Evolutionary conservation across 2,888 invertebrate species (phyloP), one percentile per base, ranked within the genome.

Genomic region (Mactromeris polynyma): DNA sequence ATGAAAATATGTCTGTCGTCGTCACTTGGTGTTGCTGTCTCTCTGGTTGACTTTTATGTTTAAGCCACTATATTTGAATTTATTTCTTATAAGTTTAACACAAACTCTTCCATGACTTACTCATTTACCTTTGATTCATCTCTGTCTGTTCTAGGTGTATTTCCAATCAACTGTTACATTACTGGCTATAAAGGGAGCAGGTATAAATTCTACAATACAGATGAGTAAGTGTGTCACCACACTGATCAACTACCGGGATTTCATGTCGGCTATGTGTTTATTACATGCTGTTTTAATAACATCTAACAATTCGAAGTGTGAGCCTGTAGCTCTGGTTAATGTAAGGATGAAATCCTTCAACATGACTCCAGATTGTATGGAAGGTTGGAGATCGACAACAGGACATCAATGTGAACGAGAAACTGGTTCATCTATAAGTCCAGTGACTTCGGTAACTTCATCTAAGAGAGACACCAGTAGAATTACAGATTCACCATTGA

Each of bases 171-270:
- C 77, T 3, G 19, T 84, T 14, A 77, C 84, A 3, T 73, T 84
- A 46, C 26, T 73, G n/a, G 69, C 84, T 42, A 54, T 84, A 11
- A 54, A 19, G n/a, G 84, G 84, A 19, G 36, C 14, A 26, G 21
- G 26, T 38, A 40, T 78, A 31, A 2, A 19, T 1, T 17, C 69
- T 9, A 78, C 21, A 38, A 33, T 36, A 26, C 40, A 33, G 2
- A 54, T 84, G 84, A 54, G 78, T n/a, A 26, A 11, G 3, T 84
- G 84, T 84, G 84, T 77, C 1, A n/a, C 17, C n/a, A n/a, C 46
- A 19, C 36, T 84, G 7, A 73, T 84, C 7, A 77, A 38, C 1
- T 51, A 84, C 38, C 33, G 77, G 36, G 77, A 84, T 17, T 77
- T 84, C 6, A 46, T n/a, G 46, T 17, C 33, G 1, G 84, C 78